A percentile compares a stretch with the other conserved stretches of the same genome.
Conservation (phyloP, 2,888 invertebrate species). For the Stramonita haemastoma region DNA sequence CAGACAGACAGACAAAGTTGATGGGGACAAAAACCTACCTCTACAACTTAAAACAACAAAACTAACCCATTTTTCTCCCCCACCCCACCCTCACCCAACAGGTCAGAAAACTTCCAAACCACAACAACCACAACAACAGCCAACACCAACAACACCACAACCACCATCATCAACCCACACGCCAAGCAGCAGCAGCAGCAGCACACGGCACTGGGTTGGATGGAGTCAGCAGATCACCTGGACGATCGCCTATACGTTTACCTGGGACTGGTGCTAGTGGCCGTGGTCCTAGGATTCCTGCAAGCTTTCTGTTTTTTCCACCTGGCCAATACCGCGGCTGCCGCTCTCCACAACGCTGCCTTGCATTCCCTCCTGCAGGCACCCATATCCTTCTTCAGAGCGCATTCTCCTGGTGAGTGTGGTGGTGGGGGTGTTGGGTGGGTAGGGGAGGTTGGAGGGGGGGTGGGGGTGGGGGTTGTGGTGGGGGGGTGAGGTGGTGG, state of each 20-base stretch:
- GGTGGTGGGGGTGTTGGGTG: slow-evolving; percentile 46
- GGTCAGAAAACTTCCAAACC: slow-evolving; percentile 54
- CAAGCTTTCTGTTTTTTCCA: slow-evolving; percentile 57
- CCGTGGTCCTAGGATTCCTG: slow-evolving; percentile 56
- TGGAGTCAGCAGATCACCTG: slow-evolving; percentile 10
- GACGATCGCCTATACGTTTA: slow-evolving; percentile 57
- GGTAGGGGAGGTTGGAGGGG: background rate
- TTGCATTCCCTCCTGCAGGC: slow-evolving; percentile 57
- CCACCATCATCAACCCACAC: too few species aligned
- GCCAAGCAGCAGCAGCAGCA: background rate
- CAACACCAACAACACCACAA: background rate
- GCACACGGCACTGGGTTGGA: slow-evolving; percentile 38
- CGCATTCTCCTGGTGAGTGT: slow-evolving; percentile 50
- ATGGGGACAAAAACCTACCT: too few species aligned
- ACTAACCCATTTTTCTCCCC: background rate
- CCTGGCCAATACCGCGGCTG: slow-evolving; percentile 52
- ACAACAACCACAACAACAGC: background rate
- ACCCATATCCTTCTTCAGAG: slow-evolving; percentile 57
- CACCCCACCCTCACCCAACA: background rate
- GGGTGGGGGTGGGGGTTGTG: background rate
- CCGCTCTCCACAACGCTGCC: slow-evolving; percentile 54
- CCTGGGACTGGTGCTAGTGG: slow-evolving; percentile 54
- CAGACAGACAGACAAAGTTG: too few species aligned
- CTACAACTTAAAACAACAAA: too few species aligned
- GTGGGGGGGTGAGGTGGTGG: background rate